phyloP scores from a whole-genome alignment of 2,113 vertebrate genomes.

The Thryonomys swinderianus region DNA sequence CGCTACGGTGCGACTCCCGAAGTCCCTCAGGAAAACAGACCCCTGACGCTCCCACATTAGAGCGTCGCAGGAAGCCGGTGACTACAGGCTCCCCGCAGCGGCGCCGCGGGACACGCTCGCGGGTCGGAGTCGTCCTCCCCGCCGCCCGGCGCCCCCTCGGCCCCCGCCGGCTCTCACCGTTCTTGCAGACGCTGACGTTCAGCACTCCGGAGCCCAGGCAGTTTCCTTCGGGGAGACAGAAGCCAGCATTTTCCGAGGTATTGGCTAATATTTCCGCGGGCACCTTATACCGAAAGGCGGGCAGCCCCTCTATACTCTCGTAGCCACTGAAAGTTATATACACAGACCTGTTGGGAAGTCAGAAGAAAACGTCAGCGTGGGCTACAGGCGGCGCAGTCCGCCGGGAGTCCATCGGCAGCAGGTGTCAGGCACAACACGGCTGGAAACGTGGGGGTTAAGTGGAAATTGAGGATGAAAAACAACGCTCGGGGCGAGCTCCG shows the following conservation, averaged over 20 bases:
- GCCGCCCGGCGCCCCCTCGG: no score
- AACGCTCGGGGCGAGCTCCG: not conserved
- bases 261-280: slow-evolving; percentile 93
- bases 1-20: not conserved
- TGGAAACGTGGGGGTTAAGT: not conserved
- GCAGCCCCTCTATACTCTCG: slow-evolving; percentile 87
- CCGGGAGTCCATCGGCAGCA: not conserved
- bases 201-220: slow-evolving; percentile 94
- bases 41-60: not conserved
- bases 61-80: not conserved
- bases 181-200: slow-evolving; percentile 93
- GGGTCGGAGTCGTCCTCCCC: no score
- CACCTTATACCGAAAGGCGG: slow-evolving; percentile 91
- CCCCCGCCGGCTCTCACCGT: slow-evolving; percentile 86
- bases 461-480: not conserved
- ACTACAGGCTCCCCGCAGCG: no score
- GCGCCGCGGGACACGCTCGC: no score
- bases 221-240: slow-evolving; percentile 93
- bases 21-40: not conserved
- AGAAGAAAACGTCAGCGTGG: slow-evolving; percentile 44
- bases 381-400: not conserved
- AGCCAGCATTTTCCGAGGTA: slow-evolving; percentile 94
- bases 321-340: slow-evolving; percentile 91
- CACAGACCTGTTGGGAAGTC: slow-evolving; percentile 88
- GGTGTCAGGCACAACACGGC: not conserved